Evolutionary conservation across 2,888 invertebrate species (phyloP).

Genomic region (Diploptera punctata): DNA sequence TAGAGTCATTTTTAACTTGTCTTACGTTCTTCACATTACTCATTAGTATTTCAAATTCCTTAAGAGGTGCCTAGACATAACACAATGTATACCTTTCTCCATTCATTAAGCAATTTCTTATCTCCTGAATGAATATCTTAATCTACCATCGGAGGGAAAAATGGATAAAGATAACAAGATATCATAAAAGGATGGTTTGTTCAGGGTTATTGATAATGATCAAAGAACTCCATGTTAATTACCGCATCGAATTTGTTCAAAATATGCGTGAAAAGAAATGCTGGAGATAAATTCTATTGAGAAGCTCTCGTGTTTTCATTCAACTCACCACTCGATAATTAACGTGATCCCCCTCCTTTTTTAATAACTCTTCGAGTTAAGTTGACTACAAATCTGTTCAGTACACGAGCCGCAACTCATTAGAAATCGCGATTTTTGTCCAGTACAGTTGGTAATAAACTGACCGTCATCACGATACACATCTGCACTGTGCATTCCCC

Average conservation of each 20-base stretch:
- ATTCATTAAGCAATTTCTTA: too few relatives aligned
- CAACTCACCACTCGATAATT: conserved; percentile 4
- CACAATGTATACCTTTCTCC: too few relatives aligned
- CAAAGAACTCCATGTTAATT: conserved; percentile 13
- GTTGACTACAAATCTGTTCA: conserved; percentile 7
- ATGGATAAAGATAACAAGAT: too few relatives aligned
- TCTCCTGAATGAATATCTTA: too few relatives aligned
- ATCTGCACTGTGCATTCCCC: neutral
- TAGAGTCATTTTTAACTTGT: too few relatives aligned
- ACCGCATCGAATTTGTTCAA: conserved; percentile 10
- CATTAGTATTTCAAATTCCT: too few relatives aligned
- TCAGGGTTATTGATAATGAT: conserved; percentile 7
- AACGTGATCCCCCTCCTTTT: conserved; percentile 1
- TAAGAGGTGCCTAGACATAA: too few relatives aligned
- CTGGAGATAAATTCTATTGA: neutral
- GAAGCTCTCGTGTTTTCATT: neutral
- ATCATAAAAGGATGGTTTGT: too few relatives aligned
- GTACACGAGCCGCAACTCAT: conserved; percentile 14
- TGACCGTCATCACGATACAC: conserved; percentile 12
- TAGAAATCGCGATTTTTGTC: conserved; percentile 23
- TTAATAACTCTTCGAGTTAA: neutral
- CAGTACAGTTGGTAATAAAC: neutral
- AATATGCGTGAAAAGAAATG: conserved; percentile 14
- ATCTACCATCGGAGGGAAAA: too few relatives aligned
- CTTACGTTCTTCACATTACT: too few relatives aligned